Evolutionary conservation across 1,140 invertebrate species (phyloP), one percentile per base, ranked within the genome.

Genomic region (Micrasema minimum): DNA sequence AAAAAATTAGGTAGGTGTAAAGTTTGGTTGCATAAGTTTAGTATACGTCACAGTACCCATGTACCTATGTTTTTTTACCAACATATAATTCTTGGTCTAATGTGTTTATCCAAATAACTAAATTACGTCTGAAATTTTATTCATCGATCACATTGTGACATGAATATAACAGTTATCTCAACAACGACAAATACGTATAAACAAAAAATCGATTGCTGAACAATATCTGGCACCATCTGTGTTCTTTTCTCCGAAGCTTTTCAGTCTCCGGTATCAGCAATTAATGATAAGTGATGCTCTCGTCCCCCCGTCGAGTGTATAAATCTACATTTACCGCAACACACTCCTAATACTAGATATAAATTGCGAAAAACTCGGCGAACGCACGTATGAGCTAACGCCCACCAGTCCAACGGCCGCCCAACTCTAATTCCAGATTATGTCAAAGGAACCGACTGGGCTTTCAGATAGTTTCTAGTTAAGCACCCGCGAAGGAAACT

Each of bases 231-330:
- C 55, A 35, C 55, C 23, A 48, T 51, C 22, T 31, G 43, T 48
- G 45, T 35, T 38, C n/a, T 22, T 12, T 22, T 18, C 59, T 18
- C 26, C 35, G 35, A 16, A 59, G 38, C 31, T 59, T 59, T 22
- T 20, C 50, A 12, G 50, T 26, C 55, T 20, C 22, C 53, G 37
- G 37, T 57, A 68, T 38, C 53, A 48, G 37, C 66, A 68, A 59
- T 74, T 74, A 74, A 71, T 71, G 70, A 69, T 74, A 74, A 74
- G 62, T 68, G 72, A 71, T 74, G 72, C 35, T 22, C 51, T 26
- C 66, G 53, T 55, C 66, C 14, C 48, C 22, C 55, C 53, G 65
- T 57, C 64, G 64, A 71, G 72, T 71, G 72, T 64, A 74, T 74
- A 74, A 74, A 74, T 74, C 72, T 74, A 59, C 65, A 69, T 74